Evolutionary conservation across 2,113 vertebrate genomes (phyloP).

Genomic region (Antechinus flavipes): DNA sequence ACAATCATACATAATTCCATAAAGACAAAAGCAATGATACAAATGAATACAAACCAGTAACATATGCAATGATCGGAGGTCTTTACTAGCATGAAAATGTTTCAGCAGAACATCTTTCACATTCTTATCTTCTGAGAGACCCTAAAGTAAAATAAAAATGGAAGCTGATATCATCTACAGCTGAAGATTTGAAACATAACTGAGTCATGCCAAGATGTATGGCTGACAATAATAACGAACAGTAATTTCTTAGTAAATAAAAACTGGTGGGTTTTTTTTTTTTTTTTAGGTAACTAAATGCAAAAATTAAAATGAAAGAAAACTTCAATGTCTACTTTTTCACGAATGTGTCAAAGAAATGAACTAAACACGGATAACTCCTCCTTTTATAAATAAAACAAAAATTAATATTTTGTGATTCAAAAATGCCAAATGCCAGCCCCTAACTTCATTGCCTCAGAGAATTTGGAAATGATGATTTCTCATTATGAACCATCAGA

Average conservation of each 20-base stretch:
- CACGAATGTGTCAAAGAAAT: not conserved
- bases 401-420: not conserved
- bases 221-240: not conserved
- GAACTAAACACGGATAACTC: not conserved
- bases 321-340: not conserved
- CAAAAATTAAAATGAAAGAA: slow-evolving; percentile 44
- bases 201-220: not conserved
- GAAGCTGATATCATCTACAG: not conserved
- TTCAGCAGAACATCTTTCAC: slow-evolving; percentile 87
- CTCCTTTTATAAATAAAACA: not conserved
- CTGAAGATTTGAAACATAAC: slow-evolving; percentile 14
- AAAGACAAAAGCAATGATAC: not conserved
- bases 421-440: not conserved
- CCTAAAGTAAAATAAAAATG: slow-evolving; percentile 74
- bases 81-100: slow-evolving; percentile 91
- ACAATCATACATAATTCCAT: not conserved
- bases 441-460: not conserved
- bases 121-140: slow-evolving; percentile 87
- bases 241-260: slow-evolving; percentile 39
- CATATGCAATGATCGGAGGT: slow-evolving; percentile 90
- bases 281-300: not conserved
- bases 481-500: not conserved
- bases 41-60: slow-evolving; percentile 87
- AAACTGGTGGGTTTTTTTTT: not conserved
- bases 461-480: not conserved